A percentile compares a stretch with the other conserved stretches of the same genome.
Conservation (phyloP, 2,888 invertebrate species). For the Sericinus montela region DNA sequence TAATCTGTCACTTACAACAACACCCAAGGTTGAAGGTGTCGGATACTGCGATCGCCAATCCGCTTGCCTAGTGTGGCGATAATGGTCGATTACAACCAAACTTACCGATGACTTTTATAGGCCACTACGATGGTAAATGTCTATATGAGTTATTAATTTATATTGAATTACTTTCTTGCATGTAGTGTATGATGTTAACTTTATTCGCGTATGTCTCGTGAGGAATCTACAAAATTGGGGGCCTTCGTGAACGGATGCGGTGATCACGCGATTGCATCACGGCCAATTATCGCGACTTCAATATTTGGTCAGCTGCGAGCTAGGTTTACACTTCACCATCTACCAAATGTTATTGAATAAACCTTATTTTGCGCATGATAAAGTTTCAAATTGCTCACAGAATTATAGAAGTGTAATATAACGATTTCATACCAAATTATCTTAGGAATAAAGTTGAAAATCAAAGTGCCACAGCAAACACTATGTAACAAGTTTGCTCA, state of each 20-base stretch:
- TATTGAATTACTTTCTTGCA: too few relatives aligned
- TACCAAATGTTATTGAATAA: constrained; percentile 23
- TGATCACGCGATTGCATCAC: constrained; percentile 75
- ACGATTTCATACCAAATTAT: constrained; percentile 39
- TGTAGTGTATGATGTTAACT: neutral
- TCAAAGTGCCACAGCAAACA: constrained; percentile 30
- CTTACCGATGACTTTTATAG: too few relatives aligned
- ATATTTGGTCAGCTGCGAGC: constrained; percentile 77
- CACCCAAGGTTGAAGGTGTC: too few relatives aligned
- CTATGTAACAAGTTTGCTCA: constrained; percentile 47
- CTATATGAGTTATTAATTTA: too few relatives aligned
- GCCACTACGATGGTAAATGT: too few relatives aligned
- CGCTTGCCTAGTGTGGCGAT: too few relatives aligned
- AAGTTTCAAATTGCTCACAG: constrained; percentile 25
- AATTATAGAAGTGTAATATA: constrained; percentile 22
- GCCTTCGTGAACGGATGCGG: constrained; percentile 30
- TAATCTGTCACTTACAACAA: too few relatives aligned
- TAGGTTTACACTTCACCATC: constrained; percentile 41
- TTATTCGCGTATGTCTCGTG: constrained; percentile 11
- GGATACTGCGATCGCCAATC: too few relatives aligned
- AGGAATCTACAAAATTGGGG: constrained; percentile 24
- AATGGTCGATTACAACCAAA: too few relatives aligned
- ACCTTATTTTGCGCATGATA: constrained; percentile 20
- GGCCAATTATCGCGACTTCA: constrained; percentile 75
- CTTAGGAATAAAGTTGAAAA: constrained; percentile 35